Evolutionary conservation across 2,888 invertebrate genomes (phyloP).

Genomic region (Hoplodrina ambigua): DNA sequence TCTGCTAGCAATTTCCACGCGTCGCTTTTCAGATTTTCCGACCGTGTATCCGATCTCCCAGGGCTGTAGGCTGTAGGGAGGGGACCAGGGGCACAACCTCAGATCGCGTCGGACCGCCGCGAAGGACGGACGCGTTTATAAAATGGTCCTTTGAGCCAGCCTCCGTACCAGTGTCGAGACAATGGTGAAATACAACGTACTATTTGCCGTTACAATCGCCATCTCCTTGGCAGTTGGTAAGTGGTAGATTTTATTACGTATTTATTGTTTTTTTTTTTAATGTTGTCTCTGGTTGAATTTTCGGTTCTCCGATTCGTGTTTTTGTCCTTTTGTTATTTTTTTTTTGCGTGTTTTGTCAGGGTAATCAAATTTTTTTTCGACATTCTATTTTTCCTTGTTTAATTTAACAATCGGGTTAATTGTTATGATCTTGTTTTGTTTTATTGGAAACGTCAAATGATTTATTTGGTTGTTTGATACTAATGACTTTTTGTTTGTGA

Average conservation of each 20-base stretch:
- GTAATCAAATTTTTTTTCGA: conserved; percentile 12
- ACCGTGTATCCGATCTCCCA: conserved; percentile 55
- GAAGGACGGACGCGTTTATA: conserved; percentile 69
- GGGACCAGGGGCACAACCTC: conserved; percentile 54
- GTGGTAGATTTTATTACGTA: conserved; percentile 61
- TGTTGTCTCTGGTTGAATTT: not conserved
- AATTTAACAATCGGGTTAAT: not conserved
- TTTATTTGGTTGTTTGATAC: not conserved
- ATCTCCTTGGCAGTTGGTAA: conserved; percentile 80
- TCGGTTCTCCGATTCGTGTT: conserved; percentile 9
- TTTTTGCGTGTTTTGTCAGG: conserved; percentile 15
- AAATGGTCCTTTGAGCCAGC: conserved; percentile 49
- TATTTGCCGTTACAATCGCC: conserved; percentile 76
- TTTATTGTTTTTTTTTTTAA: conserved; percentile 44
- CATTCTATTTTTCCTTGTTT: not conserved
- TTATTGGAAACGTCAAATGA: not conserved
- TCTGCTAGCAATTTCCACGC: conserved; percentile 10
- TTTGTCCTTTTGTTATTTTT: conserved; percentile 25
- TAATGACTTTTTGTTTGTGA: not conserved
- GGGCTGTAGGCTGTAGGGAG: conserved; percentile 56
- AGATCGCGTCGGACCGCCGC: conserved; percentile 67
- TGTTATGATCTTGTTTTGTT: not conserved
- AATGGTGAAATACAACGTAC: conserved; percentile 78
- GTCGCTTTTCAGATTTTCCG: conserved; percentile 36
- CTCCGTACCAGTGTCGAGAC: conserved; percentile 65